Base-by-base conservation (phyloP, 2,888 invertebrate genomes). In the Stratiomys singularior region DNA sequence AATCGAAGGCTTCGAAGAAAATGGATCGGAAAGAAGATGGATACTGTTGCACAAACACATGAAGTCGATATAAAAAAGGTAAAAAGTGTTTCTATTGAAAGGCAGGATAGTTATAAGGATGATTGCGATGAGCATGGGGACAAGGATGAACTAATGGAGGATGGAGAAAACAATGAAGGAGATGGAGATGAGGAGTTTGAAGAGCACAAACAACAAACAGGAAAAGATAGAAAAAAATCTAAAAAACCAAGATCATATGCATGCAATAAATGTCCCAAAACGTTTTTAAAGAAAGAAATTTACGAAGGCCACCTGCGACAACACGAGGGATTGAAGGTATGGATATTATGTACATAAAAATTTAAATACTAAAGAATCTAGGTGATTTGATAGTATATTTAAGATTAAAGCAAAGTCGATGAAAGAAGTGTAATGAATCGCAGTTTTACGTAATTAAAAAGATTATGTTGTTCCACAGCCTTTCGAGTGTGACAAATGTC, bases 291-390 rank as follows among this genome's bases (percentile, higher is more conserved):
- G 28, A 30, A 74, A 27, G 67, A 77, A 30, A 46, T 76, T 9
- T 64, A 78, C 30, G 76, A 80, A 46, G 80, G 77, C 13, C 80
- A 80, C 46, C 56, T 78, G 46, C 27, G 80, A 47, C 72, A 76
- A 56, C 80, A 80, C 66, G 28, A 77, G 13, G 80, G 80, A 15
- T 63, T 79, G n/a, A 80, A 79, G 71, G 79, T 78, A 74, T 46
- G 58, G 27, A 7, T 60, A 9, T 2, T 60, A 60, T 44, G 44
- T 44, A 13, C 44, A 9, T 13, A 44, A 44, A 44, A 9, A 44
- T 44, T 7, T 7, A 9, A 44, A 13, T 44, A 44, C 13, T 9
- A 44, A 9, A 44, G 13, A 44, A n/a, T n/a, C n/a, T n/a, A n/a
- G n/a, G n/a, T n/a, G n/a, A n/a, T n/a, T n/a, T n/a, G n/a, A n/a